Percentiles rank a stretch among this genome's conserved stretches.
Conservation (phyloP, 2,888 invertebrate species). For the Eristalis arbustorum region DNA sequence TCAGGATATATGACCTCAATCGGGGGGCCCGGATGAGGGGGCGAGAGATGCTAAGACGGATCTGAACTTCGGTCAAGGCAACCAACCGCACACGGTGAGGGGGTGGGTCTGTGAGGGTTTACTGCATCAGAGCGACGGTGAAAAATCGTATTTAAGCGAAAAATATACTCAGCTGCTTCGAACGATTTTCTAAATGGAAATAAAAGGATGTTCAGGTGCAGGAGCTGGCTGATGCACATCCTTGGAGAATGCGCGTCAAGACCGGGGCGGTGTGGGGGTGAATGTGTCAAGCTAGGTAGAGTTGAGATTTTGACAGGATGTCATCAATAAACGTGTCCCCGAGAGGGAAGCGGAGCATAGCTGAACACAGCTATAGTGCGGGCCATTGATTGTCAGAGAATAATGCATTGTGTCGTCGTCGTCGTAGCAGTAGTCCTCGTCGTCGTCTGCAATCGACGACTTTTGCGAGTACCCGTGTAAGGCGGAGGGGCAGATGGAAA, state of each 20-base stretch:
- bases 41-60: neutral
- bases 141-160: neutral
- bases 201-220: conserved; percentile 1
- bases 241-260: conserved; percentile 33
- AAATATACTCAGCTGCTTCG: neutral
- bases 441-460: neutral
- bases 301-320: conserved; percentile 31
- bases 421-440: neutral
- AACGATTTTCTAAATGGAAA: neutral
- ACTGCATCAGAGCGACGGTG: neutral
- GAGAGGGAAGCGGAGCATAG: neutral
- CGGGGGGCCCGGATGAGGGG: conserved; percentile 8
- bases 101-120: neutral
- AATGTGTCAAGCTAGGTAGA: conserved; percentile 30
- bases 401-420: neutral
- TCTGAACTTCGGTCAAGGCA: neutral
- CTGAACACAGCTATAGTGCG: conserved; percentile 7
- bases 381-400: conserved; percentile 21
- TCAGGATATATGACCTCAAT: conserved; percentile 1
- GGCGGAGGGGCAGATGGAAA: neutral
- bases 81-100: neutral
- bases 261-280: neutral
- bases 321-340: conserved; percentile 34
- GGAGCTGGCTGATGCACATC: conserved; percentile 3
- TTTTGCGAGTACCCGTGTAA: neutral